phyloP scores from a whole-genome alignment of 35 echinoderm and acorn worm species.

The Heliocidaris tuberculata region DNA sequence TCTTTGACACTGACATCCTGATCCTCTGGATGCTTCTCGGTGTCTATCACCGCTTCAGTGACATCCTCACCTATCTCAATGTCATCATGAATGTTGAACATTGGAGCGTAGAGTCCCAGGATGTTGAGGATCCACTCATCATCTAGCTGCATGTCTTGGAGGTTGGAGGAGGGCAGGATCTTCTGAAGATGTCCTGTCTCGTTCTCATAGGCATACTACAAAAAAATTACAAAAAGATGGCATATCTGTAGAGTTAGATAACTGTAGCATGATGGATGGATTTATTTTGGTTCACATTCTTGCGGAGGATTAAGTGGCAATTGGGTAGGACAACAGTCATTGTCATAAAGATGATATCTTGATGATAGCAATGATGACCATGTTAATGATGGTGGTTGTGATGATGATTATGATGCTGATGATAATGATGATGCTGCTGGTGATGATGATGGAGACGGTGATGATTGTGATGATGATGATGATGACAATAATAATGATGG shows the following conservation, averaged over 20 bases:
- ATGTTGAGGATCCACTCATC: conserved; percentile 83
- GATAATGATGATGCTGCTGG: neutral
- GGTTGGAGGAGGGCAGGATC: conserved; percentile 44
- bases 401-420: neutral
- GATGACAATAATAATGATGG: neutral
- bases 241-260: neutral
- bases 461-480: neutral
- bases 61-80: neutral
- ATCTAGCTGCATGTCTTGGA: conserved; percentile 58
- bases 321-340: neutral
- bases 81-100: conserved; percentile 17
- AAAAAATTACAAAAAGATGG: neutral
- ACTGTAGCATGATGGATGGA: neutral
- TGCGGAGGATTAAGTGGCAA: too few relatives aligned
- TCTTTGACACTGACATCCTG: neutral
- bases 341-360: neutral
- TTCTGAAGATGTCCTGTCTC: conserved; percentile 56
- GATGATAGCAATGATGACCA: neutral
- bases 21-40: neutral
- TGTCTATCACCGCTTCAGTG: neutral
- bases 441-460: neutral
- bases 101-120: conserved; percentile 64
- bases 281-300: too few relatives aligned
- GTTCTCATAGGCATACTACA: conserved; percentile 62
- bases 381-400: neutral